phyloP scores from a whole-genome alignment of 2,888 invertebrate genomes.

The Chrysolina oricalcia region DNA sequence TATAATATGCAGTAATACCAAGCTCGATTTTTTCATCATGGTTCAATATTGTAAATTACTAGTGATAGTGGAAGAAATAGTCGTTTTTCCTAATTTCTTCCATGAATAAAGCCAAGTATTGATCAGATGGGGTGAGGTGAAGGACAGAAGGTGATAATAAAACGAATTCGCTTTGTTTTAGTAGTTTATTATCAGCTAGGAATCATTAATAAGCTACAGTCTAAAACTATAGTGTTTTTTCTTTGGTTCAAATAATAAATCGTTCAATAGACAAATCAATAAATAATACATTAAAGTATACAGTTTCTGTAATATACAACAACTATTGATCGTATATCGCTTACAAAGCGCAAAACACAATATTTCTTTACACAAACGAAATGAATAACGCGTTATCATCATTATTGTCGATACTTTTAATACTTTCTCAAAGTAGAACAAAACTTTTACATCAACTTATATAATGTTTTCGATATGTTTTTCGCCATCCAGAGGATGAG shows the following conservation, averaged over 20 bases:
- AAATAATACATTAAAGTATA: conserved; percentile 60
- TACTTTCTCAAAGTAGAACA: conserved; percentile 61
- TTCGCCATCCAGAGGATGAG: conserved; percentile 60
- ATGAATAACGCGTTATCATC: conserved; percentile 62
- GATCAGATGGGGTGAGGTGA: too few relatives aligned
- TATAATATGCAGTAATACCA: too few relatives aligned
- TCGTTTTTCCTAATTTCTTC: too few relatives aligned
- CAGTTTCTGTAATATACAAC: conserved; percentile 62
- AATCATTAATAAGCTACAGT: conserved; percentile 65
- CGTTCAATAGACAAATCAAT: conserved; percentile 61
- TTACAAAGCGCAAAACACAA: conserved; percentile 63
- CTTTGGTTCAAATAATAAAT: conserved; percentile 63
- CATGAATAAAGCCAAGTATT: too few relatives aligned
- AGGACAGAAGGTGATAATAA: conserved; percentile 7
- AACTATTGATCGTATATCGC: conserved; percentile 61
- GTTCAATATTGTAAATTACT: too few relatives aligned
- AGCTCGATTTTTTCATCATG: too few relatives aligned
- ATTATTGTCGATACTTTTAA: conserved; percentile 70
- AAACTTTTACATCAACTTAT: conserved; percentile 53
- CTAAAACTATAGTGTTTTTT: conserved; percentile 67
- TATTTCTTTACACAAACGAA: conserved; percentile 62
- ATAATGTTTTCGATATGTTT: conserved; percentile 63
- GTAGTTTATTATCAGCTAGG: conserved; percentile 63
- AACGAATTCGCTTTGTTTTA: conserved; percentile 35
- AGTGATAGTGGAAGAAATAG: too few relatives aligned